Evolutionary conservation across 2,797 vertebrate species (phyloP).

Genomic region (Emydoidea blandingii): DNA sequence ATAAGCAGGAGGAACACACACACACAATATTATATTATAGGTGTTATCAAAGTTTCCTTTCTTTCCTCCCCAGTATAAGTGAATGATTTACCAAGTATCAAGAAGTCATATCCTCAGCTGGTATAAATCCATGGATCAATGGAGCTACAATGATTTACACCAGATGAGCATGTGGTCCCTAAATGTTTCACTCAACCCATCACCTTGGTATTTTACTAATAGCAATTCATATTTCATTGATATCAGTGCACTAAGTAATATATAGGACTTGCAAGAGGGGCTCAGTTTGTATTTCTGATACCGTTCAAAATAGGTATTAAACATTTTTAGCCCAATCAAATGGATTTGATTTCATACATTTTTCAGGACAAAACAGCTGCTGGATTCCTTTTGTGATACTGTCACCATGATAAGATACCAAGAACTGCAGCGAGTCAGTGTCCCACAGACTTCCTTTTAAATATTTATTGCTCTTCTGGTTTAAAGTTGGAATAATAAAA

Average conservation of each 20-base stretch:
- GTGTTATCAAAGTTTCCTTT: neutral
- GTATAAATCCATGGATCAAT: neutral
- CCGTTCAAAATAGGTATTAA: neutral
- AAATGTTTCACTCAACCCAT: neutral
- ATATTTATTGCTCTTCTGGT: neutral
- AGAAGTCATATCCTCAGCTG: neutral
- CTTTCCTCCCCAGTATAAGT: neutral
- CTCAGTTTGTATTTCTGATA: neutral
- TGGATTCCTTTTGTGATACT: neutral
- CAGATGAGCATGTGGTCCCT: neutral
- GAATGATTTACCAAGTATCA: neutral
- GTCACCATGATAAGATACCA: slow-evolving; percentile 31
- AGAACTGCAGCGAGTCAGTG: neutral
- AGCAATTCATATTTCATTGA: neutral
- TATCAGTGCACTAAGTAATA: neutral
- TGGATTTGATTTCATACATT: neutral
- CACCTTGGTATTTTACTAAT: neutral
- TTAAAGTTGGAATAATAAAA: slow-evolving; percentile 28
- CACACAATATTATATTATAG: neutral
- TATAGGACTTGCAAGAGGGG: neutral
- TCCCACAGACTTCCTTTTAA: neutral
- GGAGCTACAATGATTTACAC: neutral
- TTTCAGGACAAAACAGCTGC: neutral
- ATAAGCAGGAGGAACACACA: neutral
- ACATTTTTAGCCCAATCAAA: slow-evolving; percentile 9